Base-by-base conservation (phyloP, 2,888 invertebrate species). In the Macrophya annulata region DNA sequence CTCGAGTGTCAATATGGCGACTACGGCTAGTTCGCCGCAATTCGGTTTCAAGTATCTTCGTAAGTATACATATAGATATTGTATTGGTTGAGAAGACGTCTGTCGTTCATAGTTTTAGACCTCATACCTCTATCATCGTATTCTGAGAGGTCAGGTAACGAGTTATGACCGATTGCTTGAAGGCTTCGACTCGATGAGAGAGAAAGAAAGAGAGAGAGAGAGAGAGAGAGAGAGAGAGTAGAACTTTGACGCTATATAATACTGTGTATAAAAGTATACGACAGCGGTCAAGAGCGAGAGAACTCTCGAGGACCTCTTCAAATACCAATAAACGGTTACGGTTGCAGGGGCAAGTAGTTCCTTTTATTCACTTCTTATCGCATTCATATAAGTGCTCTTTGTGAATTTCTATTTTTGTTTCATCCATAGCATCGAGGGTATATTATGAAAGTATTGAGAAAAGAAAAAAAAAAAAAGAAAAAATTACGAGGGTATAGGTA, bases 301-400 rank as follows among this genome's bases (percentile, higher is more conserved):
- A 81, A 81, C 59, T 81, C 79, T 81, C 62, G 10, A 62, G 79
- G 59, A 21, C 21, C 59, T 15, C 81, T 81, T 62, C 21, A 81
- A 40, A 43, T 43, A 62, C 43, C 62, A 81, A 81, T 81, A 81
- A 77, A 81, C 81, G 48, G n/a, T 74, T n/a, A 40, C 62, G 43
- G 43, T 25, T 51, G 15, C 31, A 10, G 62, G 25, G 62, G 37
- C 81, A 62, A 55, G 31, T 62, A 62, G 62, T 81, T 31, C 51
- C 62, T 51, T 81, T 77, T 55, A 55, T 77, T 77, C 43, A 74
- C 45, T 77, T 51, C 77, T 77, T 55, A 25, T 37, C 31, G 21
- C n/a, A n/a, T 81, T 81, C 37, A 62, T 62, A 62, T n/a, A 81
- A 55, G 51, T 81, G 31, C 43, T 62, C 81, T 81, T 81, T 62